Evolutionary conservation across 2,797 vertebrate genomes (phyloP).

Genomic region (Macrochelys suwanniensis): DNA sequence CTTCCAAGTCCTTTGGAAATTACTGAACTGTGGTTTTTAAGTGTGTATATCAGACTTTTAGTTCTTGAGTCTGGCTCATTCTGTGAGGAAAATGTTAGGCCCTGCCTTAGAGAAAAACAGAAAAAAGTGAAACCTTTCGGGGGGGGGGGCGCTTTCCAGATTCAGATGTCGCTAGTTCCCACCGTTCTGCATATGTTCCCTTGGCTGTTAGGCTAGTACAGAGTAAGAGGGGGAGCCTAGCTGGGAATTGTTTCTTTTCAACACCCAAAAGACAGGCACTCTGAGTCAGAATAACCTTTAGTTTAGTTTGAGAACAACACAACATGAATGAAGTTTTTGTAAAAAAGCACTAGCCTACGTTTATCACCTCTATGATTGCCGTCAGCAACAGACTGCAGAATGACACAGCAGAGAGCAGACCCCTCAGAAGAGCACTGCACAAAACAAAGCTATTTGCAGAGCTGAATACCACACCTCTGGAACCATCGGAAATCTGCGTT

Average conservation of each 20-base stretch:
- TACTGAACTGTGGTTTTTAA: not conserved
- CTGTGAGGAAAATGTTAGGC: not conserved
- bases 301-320: not conserved
- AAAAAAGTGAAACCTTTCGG: not conserved
- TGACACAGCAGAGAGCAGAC: not conserved
- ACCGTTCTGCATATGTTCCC: accelerated
- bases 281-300: not conserved
- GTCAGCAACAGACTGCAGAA: accelerated
- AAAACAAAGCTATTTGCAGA: not conserved
- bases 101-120: not conserved
- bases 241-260: too few relatives aligned
- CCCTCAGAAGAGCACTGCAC: not conserved
- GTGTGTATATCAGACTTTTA: not conserved
- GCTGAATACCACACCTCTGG: not conserved
- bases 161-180: not conserved
- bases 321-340: not conserved
- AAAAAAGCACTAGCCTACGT: not conserved
- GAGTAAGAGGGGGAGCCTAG: accelerated
- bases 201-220: not conserved
- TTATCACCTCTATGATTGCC: too few relatives aligned
- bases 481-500: not conserved
- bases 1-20: not conserved
- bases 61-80: accelerated
- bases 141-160: not conserved
- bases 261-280: accelerated